Conservation (phyloP, 2,113 vertebrate genomes). For the Neodon shergylaensis region DNA sequence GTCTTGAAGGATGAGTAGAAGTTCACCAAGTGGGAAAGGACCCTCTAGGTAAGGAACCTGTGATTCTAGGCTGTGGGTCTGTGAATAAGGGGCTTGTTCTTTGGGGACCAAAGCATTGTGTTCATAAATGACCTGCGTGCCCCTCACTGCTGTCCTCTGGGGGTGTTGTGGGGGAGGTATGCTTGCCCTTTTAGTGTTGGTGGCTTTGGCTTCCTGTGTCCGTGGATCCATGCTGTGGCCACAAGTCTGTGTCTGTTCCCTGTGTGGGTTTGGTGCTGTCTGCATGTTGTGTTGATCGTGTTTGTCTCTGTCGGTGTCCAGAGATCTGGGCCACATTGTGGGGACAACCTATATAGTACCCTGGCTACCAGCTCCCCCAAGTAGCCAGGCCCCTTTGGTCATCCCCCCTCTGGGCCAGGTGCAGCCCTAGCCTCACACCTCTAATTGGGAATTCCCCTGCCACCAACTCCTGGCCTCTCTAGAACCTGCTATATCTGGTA, state of each 20-base stretch:
- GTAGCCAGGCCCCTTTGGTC: neutral
- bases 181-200: neutral
- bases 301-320: neutral
- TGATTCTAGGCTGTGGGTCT: constrained; percentile 62
- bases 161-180: neutral
- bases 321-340: neutral
- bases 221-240: neutral
- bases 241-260: constrained; percentile 50
- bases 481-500: neutral
- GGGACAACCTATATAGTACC: neutral
- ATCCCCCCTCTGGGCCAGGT: neutral
- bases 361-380: neutral
- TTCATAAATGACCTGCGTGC: constrained; percentile 12
- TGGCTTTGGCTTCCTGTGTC: constrained; percentile 35
- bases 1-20: constrained; percentile 84
- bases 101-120: constrained; percentile 51
- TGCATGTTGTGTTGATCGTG: constrained; percentile 71
- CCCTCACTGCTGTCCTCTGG: neutral
- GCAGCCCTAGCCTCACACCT: neutral
- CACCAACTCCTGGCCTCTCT: neutral
- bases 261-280: constrained; percentile 56
- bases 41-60: constrained; percentile 81
- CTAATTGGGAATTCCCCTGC: neutral
- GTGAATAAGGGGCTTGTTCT: constrained; percentile 75
- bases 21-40: constrained; percentile 83